Percentiles rank a stretch among this genome's conserved stretches.
phyloP scores from a whole-genome alignment of 1,140 invertebrate species.

The Saxidomus purpurata region DNA sequence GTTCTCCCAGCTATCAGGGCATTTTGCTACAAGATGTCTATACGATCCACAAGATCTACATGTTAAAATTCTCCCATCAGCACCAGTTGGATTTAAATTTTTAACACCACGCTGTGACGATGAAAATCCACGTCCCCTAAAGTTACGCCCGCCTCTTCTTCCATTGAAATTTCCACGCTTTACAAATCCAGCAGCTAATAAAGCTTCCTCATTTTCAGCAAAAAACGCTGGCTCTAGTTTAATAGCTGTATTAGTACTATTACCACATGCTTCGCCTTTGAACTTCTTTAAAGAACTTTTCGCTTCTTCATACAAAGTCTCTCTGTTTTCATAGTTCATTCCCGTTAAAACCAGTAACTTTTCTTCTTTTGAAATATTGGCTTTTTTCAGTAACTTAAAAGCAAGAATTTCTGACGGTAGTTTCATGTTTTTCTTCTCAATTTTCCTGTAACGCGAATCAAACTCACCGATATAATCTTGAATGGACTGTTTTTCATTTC shows the following conservation, averaged over 20 bases:
- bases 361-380: slow-evolving; percentile 72
- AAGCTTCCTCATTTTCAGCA: slow-evolving; percentile 65
- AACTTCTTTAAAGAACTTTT: slow-evolving; percentile 67
- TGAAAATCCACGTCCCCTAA: neutral
- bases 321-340: slow-evolving; percentile 69
- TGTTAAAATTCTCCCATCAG: slow-evolving; percentile 54
- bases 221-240: slow-evolving; percentile 66
- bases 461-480: slow-evolving; percentile 10
- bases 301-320: slow-evolving; percentile 68
- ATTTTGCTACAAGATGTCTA: slow-evolving; percentile 67
- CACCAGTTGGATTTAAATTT: slow-evolving; percentile 57
- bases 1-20: slow-evolving; percentile 72
- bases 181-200: slow-evolving; percentile 56
- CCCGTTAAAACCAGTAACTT: slow-evolving; percentile 70
- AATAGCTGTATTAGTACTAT: slow-evolving; percentile 10
- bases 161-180: too few relatives aligned
- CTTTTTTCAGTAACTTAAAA: slow-evolving; percentile 70
- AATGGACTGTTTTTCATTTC: slow-evolving; percentile 35
- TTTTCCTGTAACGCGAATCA: slow-evolving; percentile 66
- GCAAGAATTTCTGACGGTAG: slow-evolving; percentile 69
- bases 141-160: too few relatives aligned
- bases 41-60: slow-evolving; percentile 71
- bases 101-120: too few relatives aligned
- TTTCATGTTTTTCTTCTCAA: slow-evolving; percentile 70
- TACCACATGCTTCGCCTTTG: neutral